Percentiles rank a stretch among this genome's conserved stretches.
phyloP scores from a whole-genome alignment of 2,797 vertebrate species.

The Potorous gilbertii region DNA sequence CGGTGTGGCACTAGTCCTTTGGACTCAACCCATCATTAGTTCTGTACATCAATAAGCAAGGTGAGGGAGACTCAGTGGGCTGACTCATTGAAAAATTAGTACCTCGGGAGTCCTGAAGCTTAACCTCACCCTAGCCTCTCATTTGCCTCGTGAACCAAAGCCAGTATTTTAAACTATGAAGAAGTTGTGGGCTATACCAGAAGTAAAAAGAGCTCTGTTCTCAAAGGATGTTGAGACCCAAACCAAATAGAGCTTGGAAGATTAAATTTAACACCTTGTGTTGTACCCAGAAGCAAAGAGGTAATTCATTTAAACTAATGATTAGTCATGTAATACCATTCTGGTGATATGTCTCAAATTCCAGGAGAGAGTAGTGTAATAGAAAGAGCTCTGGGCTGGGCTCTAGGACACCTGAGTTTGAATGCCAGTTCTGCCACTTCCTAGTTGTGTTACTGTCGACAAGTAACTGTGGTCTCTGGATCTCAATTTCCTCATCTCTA shows the following conservation, averaged over 20 bases:
- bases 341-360: constrained; percentile 44
- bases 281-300: constrained; percentile 40
- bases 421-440: background rate
- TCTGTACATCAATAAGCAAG: background rate
- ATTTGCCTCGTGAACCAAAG: background rate
- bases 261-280: constrained; percentile 57
- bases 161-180: constrained; percentile 14
- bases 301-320: constrained; percentile 66
- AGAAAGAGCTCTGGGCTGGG: background rate
- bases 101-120: background rate
- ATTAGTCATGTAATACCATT: constrained; percentile 11
- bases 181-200: background rate
- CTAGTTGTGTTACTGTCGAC: background rate
- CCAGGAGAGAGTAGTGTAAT: background rate
- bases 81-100: background rate
- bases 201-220: constrained; percentile 15
- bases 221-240: constrained; percentile 8
- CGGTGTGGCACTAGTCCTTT: background rate
- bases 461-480: background rate
- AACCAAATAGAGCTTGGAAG: background rate
- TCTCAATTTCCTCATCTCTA: background rate
- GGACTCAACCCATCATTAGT: background rate
- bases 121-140: background rate
- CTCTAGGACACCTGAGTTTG: background rate
- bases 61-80: background rate